These are phyloP conservation scores for Hydractinia echinata DNA, from an alignment of 30 jellyfish, hydroid and myxozoan genomes.

Conservation along the genomic window DNA sequence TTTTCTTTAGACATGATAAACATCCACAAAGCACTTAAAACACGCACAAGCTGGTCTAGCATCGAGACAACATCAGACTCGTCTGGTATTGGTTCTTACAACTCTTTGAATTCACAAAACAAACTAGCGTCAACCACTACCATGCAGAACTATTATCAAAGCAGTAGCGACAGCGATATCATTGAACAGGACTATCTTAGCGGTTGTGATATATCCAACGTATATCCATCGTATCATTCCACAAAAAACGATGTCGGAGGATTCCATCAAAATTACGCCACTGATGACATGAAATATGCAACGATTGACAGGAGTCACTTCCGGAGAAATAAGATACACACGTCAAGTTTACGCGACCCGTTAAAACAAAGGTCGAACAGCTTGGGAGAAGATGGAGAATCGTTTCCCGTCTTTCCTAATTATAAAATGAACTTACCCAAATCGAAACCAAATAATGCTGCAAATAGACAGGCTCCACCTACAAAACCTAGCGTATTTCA, in stretches of 20 bases:
- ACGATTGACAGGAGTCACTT: slow-evolving; percentile 56
- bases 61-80: slow-evolving; percentile 81
- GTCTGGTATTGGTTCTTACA: slow-evolving; percentile 95
- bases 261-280: slow-evolving; percentile 28
- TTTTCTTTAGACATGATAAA: background rate
- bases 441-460: slow-evolving; percentile 58
- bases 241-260: slow-evolving; percentile 39
- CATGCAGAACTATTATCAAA: slow-evolving; percentile 36
- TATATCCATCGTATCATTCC: slow-evolving; percentile 4
- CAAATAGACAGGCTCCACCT: slow-evolving; percentile 27
- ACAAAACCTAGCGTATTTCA: slow-evolving; percentile 68
- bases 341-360: slow-evolving; percentile 79
- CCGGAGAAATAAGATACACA: slow-evolving; percentile 47
- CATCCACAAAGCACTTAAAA: slow-evolving; percentile 17
- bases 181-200: slow-evolving; percentile 48
- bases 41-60: slow-evolving; percentile 87
- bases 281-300: slow-evolving; percentile 38
- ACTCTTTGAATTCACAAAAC: slow-evolving; percentile 39
- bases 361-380: slow-evolving; percentile 79
- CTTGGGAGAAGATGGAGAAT: slow-evolving; percentile 46
- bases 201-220: slow-evolving; percentile 6
- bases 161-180: slow-evolving; percentile 61
- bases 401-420: slow-evolving; percentile 44
- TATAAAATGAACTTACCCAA: slow-evolving; percentile 81
- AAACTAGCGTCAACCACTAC: slow-evolving; percentile 34